These are phyloP conservation scores for Spea bombifrons DNA, from an alignment of 2,113 vertebrate species.

Conservation along the genomic window DNA sequence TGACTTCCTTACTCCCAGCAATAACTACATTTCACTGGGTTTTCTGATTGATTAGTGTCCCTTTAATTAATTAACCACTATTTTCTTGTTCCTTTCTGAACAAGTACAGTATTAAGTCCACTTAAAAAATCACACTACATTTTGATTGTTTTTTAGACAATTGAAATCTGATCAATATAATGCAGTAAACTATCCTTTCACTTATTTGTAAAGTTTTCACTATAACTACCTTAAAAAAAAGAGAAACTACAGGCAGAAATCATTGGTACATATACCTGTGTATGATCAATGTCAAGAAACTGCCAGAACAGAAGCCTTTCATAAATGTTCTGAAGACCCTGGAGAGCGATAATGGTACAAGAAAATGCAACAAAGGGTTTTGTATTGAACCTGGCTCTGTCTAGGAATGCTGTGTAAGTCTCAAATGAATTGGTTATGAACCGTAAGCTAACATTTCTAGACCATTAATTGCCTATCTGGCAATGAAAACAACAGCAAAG, in stretches of 20 bases:
- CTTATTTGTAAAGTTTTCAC: too few relatives aligned
- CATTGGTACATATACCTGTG: neutral
- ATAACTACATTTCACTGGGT: too few relatives aligned
- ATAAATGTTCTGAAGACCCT: conserved; percentile 28
- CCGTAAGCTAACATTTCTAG: conserved; percentile 42
- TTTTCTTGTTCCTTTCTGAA: too few relatives aligned
- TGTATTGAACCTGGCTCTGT: conserved; percentile 32
- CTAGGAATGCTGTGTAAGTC: conserved; percentile 41
- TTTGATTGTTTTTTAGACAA: too few relatives aligned
- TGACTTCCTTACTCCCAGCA: too few relatives aligned
- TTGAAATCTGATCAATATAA: too few relatives aligned
- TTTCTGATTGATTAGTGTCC: too few relatives aligned
- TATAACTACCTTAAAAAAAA: too few relatives aligned
- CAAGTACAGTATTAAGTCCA: too few relatives aligned
- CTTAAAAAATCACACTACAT: too few relatives aligned
- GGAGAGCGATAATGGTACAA: conserved; percentile 31
- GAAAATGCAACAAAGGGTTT: conserved; percentile 27
- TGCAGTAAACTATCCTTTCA: too few relatives aligned
- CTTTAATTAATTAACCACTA: too few relatives aligned
- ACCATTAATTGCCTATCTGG: conserved; percentile 47
- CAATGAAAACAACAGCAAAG: conserved; percentile 36
- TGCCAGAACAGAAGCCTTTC: conserved; percentile 18
- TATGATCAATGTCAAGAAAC: conserved; percentile 15
- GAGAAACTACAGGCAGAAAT: neutral
- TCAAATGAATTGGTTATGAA: conserved; percentile 40